Evolutionary conservation across 2,888 invertebrate genomes (phyloP), one percentile per base, ranked within the genome.

Genomic region (Copidosoma aretas): DNA sequence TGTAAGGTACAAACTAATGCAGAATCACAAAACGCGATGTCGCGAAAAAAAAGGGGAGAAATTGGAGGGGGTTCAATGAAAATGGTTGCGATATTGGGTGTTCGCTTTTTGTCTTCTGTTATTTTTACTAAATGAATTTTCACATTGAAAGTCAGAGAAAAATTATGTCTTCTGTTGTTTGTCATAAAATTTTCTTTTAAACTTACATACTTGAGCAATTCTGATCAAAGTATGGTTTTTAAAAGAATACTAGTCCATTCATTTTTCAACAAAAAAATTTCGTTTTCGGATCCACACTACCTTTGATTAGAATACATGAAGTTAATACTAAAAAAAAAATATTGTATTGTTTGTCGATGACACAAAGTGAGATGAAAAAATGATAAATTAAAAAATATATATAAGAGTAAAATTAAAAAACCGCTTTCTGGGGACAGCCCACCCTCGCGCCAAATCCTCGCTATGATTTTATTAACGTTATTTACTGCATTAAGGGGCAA

Each of bases 381-480:
- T 54, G 10, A 59, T 67, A 60, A 59, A 68, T 73, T 54, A 72
- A 70, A 60, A 61, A 59, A 5, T 41, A 19, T 39, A 8, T 22
- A 54, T 22, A 22, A 54, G 25, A 25, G 19, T 52, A 12, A 32
- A 46, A n/a, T 14, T 52, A 39, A 60, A 49, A 24, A 60, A 22
- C 19, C 22, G 60, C 59, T 68, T 60, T 67, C 52, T 60, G 76
- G 77, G 80, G 81, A 81, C 82, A 82, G 81, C 81, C 82, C 83
- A 83, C 82, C 83, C 82, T 80, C 79, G 80, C 82, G 80, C 81
- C 78, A 80, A 80, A 78, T 80, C 80, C 76, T 81, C 75, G 76
- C 78, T 61, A 46, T 58, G 32, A 12, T 49, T 15, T 24, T 53
- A 67, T 43, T 46, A 63, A 63, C 32, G 41, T 32, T 32, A 32